These are phyloP conservation scores for Ceratosolen solmsi DNA, from an alignment of 1,140 invertebrate genomes.

Conservation along the genomic window DNA sequence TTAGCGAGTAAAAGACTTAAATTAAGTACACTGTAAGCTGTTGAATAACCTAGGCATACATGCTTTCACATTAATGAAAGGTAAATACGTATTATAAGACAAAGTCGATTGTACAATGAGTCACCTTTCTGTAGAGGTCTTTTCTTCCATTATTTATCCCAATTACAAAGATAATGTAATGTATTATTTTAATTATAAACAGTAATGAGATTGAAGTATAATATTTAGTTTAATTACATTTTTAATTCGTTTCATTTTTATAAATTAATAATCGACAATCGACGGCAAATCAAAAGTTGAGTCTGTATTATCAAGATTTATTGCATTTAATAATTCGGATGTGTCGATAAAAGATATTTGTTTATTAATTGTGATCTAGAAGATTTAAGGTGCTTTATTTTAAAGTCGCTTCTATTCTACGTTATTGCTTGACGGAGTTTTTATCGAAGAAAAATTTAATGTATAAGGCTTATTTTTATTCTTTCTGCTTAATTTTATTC, in stretches of 20 bases:
- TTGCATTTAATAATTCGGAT: no score
- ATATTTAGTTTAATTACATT: background rate
- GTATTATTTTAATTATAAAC: background rate
- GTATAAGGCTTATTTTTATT: background rate
- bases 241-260: no score
- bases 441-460: no score
- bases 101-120: slow-evolving; percentile 24
- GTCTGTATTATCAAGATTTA: no score
- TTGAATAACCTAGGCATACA: slow-evolving; percentile 14
- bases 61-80: slow-evolving; percentile 31
- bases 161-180: background rate
- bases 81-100: slow-evolving; percentile 27
- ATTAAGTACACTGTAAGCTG: slow-evolving; percentile 6
- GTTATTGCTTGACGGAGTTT: no score
- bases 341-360: no score
- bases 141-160: background rate
- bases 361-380: no score
- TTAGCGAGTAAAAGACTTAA: background rate
- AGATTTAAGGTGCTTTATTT: no score
- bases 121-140: background rate
- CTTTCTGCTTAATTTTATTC: background rate
- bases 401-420: no score
- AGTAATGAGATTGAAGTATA: background rate
- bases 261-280: no score
- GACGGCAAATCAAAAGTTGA: no score